A percentile compares a stretch with the other conserved stretches of the same genome.
phyloP scores from a whole-genome alignment of 92 coral and sea anemone genomes.

The Montipora capitata region DNA sequence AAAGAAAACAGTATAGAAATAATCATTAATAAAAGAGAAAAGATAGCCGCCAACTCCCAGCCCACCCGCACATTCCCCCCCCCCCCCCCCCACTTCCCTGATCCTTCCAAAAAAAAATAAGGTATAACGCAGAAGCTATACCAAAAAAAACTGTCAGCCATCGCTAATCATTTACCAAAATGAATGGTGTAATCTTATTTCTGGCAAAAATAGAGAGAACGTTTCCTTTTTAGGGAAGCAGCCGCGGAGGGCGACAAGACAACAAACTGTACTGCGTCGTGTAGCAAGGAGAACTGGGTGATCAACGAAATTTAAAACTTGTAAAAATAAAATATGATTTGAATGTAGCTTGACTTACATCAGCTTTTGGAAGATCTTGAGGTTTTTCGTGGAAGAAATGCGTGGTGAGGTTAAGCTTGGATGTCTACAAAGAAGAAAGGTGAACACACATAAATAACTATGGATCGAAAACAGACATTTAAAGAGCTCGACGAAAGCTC shows the following conservation, averaged over 20 bases:
- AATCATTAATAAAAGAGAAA: too few relatives aligned
- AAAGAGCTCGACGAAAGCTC: not conserved
- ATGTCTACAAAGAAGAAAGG: slow-evolving; percentile 70
- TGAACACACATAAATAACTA: not conserved
- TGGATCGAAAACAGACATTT: not conserved
- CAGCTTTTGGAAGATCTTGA: slow-evolving; percentile 91
- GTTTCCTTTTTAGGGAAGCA: not conserved
- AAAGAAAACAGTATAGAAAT: not conserved
- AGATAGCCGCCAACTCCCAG: not conserved
- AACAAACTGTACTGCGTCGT: too few relatives aligned
- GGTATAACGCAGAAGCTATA: too few relatives aligned
- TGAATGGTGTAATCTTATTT: not conserved
- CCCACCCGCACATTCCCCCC: too few relatives aligned
- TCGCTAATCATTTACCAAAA: too few relatives aligned
- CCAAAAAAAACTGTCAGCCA: too few relatives aligned
- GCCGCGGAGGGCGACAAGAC: not conserved
- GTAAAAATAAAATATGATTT: not conserved
- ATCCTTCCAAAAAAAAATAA: too few relatives aligned
- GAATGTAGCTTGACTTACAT: slow-evolving; percentile 66
- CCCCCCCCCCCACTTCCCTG: too few relatives aligned
- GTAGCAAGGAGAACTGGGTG: not conserved
- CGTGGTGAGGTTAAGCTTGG: slow-evolving; percentile 86
- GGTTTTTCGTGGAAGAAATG: slow-evolving; percentile 96
- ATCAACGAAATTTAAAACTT: not conserved
- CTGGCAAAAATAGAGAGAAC: not conserved